Conservation (phyloP, 2,797 vertebrate species). For the Oryzias sinensis region DNA sequence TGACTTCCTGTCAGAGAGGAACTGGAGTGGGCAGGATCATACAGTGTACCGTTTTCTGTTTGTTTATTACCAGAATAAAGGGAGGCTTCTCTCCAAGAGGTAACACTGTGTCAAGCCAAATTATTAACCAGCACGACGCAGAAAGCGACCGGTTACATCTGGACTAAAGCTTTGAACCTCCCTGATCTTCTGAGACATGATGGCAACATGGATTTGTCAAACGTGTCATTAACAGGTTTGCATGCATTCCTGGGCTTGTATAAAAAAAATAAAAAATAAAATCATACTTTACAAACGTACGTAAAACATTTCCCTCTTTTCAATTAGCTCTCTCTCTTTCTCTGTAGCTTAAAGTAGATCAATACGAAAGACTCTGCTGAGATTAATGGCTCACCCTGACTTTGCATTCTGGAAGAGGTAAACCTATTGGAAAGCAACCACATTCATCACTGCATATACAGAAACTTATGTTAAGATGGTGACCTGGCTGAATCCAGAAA, state of each 20-base stretch:
- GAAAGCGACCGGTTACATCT: too few relatives aligned
- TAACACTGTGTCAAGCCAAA: too few relatives aligned
- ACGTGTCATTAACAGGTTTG: background rate
- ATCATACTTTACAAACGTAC: background rate
- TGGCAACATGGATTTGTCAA: too few relatives aligned
- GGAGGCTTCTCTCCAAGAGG: too few relatives aligned
- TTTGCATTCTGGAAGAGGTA: constrained; percentile 32
- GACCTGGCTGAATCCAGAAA: background rate
- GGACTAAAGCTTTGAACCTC: too few relatives aligned
- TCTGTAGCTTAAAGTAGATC: constrained; percentile 13
- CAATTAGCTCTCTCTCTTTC: background rate
- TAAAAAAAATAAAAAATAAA: background rate
- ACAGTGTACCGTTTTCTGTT: too few relatives aligned
- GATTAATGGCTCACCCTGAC: constrained; percentile 37
- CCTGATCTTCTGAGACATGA: background rate
- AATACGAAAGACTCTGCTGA: constrained; percentile 18
- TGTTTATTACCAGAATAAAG: too few relatives aligned
- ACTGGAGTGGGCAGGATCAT: too few relatives aligned
- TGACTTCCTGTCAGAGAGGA: too few relatives aligned
- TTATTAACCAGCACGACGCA: too few relatives aligned
- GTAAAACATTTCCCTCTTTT: background rate
- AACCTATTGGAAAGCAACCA: constrained; percentile 23
- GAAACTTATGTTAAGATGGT: constrained; percentile 23
- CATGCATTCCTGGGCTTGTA: background rate
- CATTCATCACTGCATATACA: constrained; percentile 31